Evolutionary conservation across 2,113 vertebrate species (phyloP).

Genomic region (Sorex araneus): DNA sequence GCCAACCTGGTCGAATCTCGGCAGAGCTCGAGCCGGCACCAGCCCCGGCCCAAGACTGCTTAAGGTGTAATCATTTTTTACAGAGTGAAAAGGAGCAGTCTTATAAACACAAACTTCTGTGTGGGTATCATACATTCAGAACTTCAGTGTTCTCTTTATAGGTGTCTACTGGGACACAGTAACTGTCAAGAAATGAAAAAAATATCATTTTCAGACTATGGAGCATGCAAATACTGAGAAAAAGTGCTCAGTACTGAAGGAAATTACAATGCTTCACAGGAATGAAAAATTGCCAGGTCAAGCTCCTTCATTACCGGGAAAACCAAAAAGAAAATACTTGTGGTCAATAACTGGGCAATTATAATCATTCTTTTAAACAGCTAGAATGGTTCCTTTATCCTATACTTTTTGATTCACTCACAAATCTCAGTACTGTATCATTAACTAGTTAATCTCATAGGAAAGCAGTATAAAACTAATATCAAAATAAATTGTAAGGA

Average conservation of each 20-base stretch:
- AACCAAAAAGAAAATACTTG: background rate
- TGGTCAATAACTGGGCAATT: background rate
- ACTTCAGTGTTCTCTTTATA: background rate
- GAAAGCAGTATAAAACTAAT: constrained; percentile 46
- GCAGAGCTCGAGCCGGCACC: no score
- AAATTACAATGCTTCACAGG: background rate
- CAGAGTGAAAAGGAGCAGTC: background rate
- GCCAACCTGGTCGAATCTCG: no score
- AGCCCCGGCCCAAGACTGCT: no score
- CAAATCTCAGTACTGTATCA: background rate
- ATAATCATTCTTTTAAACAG: background rate
- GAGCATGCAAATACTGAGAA: rapidly evolving
- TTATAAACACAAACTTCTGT: background rate
- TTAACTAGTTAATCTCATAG: constrained; percentile 5
- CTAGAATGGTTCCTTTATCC: background rate
- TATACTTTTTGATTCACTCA: background rate
- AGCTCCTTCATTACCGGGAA: background rate
- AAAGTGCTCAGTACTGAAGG: background rate
- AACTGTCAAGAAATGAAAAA: background rate
- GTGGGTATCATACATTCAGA: background rate
- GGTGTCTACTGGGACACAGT: background rate
- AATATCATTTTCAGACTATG: background rate
- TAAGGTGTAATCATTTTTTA: background rate
- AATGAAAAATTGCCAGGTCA: no score
- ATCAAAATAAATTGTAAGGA: constrained; percentile 56